Percentiles rank a stretch among this genome's conserved stretches.
Evolutionary conservation across 2,113 vertebrate species (phyloP).

Genomic region (Microtus oregoni): DNA sequence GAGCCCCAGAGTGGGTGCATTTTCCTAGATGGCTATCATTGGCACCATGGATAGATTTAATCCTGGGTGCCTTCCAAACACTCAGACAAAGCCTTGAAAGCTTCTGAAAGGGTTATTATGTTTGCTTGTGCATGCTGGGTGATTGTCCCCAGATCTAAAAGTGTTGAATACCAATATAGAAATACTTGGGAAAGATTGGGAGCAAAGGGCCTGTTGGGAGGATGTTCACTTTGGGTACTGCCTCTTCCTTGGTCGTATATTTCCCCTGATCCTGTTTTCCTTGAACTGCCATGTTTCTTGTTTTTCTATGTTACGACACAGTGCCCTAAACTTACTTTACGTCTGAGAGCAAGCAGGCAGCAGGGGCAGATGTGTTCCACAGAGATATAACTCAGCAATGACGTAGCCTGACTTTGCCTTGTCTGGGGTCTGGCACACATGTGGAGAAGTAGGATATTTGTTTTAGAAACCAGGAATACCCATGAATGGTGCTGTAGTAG

Average conservation of each 20-base stretch:
- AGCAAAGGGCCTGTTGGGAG: not conserved
- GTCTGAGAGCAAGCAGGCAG: not conserved
- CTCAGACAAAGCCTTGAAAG: not conserved
- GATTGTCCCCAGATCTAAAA: not conserved
- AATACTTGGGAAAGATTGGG: not conserved
- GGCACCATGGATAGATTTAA: not conserved
- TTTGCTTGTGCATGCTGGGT: not conserved
- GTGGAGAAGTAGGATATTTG: not conserved
- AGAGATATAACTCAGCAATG: not conserved
- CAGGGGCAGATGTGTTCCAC: fast-evolving
- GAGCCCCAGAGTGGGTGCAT: not conserved
- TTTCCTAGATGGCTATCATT: fast-evolving
- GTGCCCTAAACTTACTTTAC: not conserved
- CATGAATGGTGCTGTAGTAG: fast-evolving
- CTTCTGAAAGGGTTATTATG: not conserved
- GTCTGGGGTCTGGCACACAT: not conserved
- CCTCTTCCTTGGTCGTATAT: fast-evolving
- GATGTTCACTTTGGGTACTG: fast-evolving
- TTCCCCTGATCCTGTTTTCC: not conserved
- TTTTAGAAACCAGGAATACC: not conserved
- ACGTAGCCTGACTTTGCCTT: not conserved
- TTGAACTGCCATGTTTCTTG: not conserved
- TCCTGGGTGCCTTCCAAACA: not conserved
- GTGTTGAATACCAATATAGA: not conserved
- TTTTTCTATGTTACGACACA: not conserved